These are phyloP conservation scores for Eucidaris tribuloides DNA, from an alignment of 35 echinoderm and acorn worm genomes.

Conservation along the genomic window DNA sequence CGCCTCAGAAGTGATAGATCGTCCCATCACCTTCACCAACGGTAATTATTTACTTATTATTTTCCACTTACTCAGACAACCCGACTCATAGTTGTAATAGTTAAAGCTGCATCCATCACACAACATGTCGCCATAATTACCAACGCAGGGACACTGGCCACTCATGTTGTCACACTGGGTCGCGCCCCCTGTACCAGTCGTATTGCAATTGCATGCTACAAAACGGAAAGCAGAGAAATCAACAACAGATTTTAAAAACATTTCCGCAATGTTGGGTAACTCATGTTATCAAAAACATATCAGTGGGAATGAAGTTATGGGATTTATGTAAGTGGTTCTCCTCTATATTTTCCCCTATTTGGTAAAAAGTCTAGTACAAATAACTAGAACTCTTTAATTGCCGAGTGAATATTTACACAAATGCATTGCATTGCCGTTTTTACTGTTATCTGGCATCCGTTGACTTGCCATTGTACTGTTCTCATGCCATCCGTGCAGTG, in stretches of 20 bases:
- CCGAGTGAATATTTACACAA: too few species aligned
- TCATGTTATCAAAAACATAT: too few species aligned
- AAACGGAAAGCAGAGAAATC: not conserved
- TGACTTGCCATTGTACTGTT: too few species aligned
- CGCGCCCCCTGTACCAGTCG: slow-evolving; percentile 48
- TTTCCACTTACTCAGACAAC: slow-evolving; percentile 86
- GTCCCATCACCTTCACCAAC: too few species aligned
- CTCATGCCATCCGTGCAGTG: too few species aligned
- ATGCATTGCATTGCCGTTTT: too few species aligned
- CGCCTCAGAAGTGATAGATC: too few species aligned
- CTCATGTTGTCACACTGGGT: slow-evolving; percentile 70
- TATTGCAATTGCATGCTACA: slow-evolving; percentile 76
- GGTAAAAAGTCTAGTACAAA: too few species aligned
- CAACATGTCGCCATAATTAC: slow-evolving; percentile 79
- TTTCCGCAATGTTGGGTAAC: not conserved
- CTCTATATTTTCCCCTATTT: not conserved
- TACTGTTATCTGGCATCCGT: too few species aligned
- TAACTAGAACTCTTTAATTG: too few species aligned
- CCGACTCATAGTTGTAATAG: slow-evolving; percentile 71
- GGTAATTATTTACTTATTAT: too few species aligned
- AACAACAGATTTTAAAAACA: not conserved
- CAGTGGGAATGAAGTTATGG: not conserved
- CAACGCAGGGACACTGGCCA: slow-evolving; percentile 84
- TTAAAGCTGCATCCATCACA: slow-evolving; percentile 71
- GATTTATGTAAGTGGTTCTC: not conserved